These are phyloP conservation scores for Mareca penelope DNA, from an alignment of 2,797 vertebrate genomes.

Conservation along the genomic window DNA sequence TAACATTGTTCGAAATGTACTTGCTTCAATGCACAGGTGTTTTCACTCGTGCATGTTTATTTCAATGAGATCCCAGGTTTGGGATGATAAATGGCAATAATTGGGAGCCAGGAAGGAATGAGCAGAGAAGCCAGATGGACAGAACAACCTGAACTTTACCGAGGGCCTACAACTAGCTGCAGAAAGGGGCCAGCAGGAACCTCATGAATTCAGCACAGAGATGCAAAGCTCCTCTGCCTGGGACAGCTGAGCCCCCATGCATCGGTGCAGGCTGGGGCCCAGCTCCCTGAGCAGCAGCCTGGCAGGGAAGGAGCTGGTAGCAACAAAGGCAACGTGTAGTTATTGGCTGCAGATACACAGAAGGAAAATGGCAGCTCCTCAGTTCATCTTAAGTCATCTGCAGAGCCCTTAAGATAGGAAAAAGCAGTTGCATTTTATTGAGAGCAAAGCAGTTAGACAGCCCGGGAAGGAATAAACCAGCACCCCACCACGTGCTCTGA, in stretches of 20 bases:
- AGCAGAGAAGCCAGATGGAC: not conserved
- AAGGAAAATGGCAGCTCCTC: not conserved
- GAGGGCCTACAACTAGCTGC: not conserved
- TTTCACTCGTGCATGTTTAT: constrained; percentile 9
- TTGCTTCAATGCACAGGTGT: not conserved
- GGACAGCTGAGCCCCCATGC: not conserved
- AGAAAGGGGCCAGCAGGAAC: not conserved
- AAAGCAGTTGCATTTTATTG: not conserved
- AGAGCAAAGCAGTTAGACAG: not conserved
- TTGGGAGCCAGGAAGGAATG: not conserved
- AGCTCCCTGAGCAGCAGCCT: not conserved
- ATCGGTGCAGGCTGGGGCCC: not conserved
- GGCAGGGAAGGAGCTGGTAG: not conserved
- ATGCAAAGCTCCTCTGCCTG: not conserved
- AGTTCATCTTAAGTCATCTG: not conserved
- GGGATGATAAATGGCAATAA: not conserved
- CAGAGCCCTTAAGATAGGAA: not conserved
- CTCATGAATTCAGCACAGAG: not conserved
- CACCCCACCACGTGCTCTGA: not conserved
- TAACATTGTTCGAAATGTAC: not conserved
- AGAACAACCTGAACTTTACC: not conserved
- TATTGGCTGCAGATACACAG: not conserved
- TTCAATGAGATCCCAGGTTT: not conserved
- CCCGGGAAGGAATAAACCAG: not conserved
- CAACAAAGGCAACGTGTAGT: not conserved